Evolutionary conservation across 2,113 vertebrate species (phyloP), one percentile per base, ranked within the genome.

Genomic region (Scatophagus argus): DNA sequence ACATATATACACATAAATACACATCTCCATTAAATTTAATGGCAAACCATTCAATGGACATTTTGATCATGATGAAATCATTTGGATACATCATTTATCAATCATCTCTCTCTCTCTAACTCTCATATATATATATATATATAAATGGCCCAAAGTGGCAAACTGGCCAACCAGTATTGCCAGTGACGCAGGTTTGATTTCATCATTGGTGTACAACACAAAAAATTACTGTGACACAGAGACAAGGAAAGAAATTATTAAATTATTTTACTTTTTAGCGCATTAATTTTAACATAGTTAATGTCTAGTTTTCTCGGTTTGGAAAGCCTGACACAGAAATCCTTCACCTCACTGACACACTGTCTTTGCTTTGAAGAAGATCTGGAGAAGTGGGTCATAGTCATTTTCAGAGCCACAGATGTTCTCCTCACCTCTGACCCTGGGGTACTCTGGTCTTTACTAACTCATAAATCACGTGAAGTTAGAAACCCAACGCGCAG

Each of bases 381-480:
- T n/a, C 38, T 67, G 36, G 23, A 16, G 16, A 83, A 85, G 55
- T 79, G 54, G 71, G 77, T 73, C 74, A 63, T 2, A 3, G 67
- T 51, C 52, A 55, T 71, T 79, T 88, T 39, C 63, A 80, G 67
- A 25, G 34, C 8, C 74, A 32, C 67, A 87, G 68, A 79, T 54
- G 68, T 79, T 81, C 74, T n/a, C 46, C 58, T 74, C 74, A 76
- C 79, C 74, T 71, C 41, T 82, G 82, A 87, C 67, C 58, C 38
- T 5, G 3, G 51, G 38, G 19, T 34, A 19, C 31, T 29, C 25
- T 31, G 56, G 62, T 59, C 71, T 74, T 67, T 44, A 65, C 51
- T 31, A 3, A 39, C 29, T 27, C 31, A 41, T 75, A 82, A 84
- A 66, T 84, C 25, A 31, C 14, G 1, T 60, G 8, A 66, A 16